These are phyloP conservation scores for Steinernema khuongi DNA, from an alignment of 1,140 invertebrate genomes.

Conservation along the genomic window DNA sequence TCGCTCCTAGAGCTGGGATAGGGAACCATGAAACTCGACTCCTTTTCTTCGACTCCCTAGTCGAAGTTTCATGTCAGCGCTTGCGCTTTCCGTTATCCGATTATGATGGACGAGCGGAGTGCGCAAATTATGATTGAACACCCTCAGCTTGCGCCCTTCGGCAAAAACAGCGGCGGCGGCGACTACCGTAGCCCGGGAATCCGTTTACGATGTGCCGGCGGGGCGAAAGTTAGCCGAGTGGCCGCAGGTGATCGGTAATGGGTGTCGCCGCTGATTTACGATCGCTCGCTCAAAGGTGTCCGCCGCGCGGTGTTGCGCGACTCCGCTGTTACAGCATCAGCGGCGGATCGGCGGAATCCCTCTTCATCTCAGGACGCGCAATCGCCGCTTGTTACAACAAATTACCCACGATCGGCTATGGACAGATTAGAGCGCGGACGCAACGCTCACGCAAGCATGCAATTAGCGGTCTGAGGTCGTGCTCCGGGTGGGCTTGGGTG, in stretches of 20 bases:
- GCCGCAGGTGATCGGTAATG: constrained; percentile 8
- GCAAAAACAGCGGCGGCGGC: not conserved
- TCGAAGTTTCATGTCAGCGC: not conserved
- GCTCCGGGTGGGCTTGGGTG: no score
- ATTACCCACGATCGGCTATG: not conserved
- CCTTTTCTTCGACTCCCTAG: no score
- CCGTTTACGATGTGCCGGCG: not conserved
- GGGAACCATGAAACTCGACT: no score
- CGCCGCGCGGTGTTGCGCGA: constrained; percentile 15
- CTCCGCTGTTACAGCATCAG: not conserved
- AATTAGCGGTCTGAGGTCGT: not conserved
- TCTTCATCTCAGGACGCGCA: constrained; percentile 1
- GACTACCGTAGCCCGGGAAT: not conserved
- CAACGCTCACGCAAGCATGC: not conserved
- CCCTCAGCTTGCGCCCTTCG: not conserved
- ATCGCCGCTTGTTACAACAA: constrained; percentile 3
- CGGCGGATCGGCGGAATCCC: not conserved
- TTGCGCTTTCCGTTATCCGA: not conserved
- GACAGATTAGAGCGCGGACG: constrained; percentile 1
- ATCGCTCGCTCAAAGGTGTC: constrained; percentile 3
- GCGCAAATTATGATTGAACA: not conserved
- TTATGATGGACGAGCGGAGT: not conserved
- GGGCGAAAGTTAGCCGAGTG: not conserved
- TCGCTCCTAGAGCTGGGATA: no score
- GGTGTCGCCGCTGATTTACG: constrained; percentile 4